A percentile compares a stretch with the other conserved stretches of the same genome.
These are phyloP conservation scores for Myripristis murdjan DNA, from an alignment of 2,797 vertebrate genomes.

Conservation along the genomic window DNA sequence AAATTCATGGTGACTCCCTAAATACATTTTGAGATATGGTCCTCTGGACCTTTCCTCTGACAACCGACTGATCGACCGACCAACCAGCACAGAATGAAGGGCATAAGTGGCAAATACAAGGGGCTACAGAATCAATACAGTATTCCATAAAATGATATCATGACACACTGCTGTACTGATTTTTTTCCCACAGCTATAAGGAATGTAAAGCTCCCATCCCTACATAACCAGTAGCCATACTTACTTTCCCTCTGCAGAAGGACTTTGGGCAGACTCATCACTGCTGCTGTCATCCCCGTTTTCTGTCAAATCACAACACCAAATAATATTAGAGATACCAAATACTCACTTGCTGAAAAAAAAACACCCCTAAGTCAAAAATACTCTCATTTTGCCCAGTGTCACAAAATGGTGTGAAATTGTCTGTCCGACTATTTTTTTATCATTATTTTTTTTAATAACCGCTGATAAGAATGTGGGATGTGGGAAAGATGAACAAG, in stretches of 20 bases:
- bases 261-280: slow-evolving; percentile 94
- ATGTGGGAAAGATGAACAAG: slow-evolving; percentile 49
- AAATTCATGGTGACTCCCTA: no score
- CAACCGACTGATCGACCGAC: no score
- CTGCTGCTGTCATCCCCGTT: slow-evolving; percentile 95
- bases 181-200: no score
- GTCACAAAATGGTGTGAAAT: background rate
- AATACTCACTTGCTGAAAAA: background rate
- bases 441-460: background rate
- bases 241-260: slow-evolving; percentile 94
- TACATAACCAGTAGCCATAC: slow-evolving; percentile 24
- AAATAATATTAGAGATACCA: slow-evolving; percentile 18
- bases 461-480: slow-evolving; percentile 23
- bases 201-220: no score
- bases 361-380: background rate
- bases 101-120: no score
- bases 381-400: background rate
- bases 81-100: no score
- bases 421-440: background rate
- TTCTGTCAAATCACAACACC: slow-evolving; percentile 83
- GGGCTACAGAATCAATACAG: no score
- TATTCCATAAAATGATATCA: no score
- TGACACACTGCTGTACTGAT: no score
- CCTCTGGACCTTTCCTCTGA: no score
- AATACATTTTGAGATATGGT: no score